phyloP scores from a whole-genome alignment of 1,140 invertebrate species.

The Aphelenchoides besseyi region DNA sequence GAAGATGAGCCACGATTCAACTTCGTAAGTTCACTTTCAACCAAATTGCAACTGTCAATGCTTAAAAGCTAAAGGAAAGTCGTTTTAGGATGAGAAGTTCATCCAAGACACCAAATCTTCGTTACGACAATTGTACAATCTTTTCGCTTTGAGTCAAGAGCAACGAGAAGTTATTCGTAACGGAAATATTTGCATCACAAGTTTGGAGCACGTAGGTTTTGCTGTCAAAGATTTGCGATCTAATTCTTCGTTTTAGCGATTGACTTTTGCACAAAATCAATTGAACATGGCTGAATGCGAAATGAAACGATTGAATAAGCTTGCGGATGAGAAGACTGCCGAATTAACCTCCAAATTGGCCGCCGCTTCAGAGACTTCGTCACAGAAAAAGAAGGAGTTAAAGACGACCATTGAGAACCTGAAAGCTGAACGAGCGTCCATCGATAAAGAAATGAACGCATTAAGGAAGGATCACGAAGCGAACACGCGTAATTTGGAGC shows the following conservation, averaged over 20 bases:
- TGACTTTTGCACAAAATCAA: constrained; percentile 30
- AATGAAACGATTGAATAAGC: constrained; percentile 23
- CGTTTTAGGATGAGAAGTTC: constrained; percentile 19
- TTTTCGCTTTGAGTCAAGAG: constrained; percentile 1
- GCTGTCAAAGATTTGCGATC: not conserved
- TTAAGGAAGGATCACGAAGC: not conserved
- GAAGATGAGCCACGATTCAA: constrained; percentile 10
- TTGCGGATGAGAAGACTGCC: not conserved
- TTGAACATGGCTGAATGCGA: constrained; percentile 49
- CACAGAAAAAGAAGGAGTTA: constrained; percentile 54
- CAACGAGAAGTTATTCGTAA: not conserved
- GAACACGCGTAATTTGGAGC: not conserved
- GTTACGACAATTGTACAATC: not conserved
- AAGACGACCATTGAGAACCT: constrained; percentile 43
- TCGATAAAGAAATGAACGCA: constrained; percentile 5
- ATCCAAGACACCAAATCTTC: not conserved
- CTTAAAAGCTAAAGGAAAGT: no score
- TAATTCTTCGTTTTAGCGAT: constrained; percentile 14
- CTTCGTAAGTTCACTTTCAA: constrained; percentile 21
- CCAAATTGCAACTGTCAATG: no score
- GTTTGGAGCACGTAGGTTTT: constrained; percentile 18
- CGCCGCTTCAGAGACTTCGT: constrained; percentile 17
- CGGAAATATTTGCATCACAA: not conserved
- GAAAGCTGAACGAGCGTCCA: not conserved
- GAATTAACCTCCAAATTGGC: constrained; percentile 1